Percentiles rank a stretch among this genome's conserved stretches.
phyloP scores from a whole-genome alignment of 2,113 vertebrate species.

The Oostethus manadensis region DNA sequence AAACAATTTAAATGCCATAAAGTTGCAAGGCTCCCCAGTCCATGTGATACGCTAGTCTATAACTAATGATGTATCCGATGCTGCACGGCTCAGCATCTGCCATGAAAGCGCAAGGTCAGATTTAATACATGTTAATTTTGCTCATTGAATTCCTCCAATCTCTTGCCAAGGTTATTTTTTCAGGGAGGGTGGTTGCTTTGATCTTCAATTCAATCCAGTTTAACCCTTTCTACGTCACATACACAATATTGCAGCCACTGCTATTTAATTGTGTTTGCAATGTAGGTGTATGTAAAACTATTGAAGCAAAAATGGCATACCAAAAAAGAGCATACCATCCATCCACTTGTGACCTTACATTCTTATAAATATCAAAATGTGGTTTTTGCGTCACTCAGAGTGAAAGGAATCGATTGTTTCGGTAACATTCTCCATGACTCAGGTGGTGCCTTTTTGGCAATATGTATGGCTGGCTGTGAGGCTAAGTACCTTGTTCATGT shows the following conservation, averaged over 20 bases:
- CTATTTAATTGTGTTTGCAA: background rate
- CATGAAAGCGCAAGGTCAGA: constrained; percentile 68
- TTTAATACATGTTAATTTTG: constrained; percentile 79
- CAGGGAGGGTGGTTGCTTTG: constrained; percentile 58
- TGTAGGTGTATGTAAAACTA: background rate
- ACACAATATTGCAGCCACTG: constrained; percentile 24
- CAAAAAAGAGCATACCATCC: background rate
- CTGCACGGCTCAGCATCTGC: constrained; percentile 66
- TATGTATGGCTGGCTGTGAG: constrained; percentile 62
- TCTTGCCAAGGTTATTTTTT: constrained; percentile 66
- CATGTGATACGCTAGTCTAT: constrained; percentile 18
- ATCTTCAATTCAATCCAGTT: constrained; percentile 72
- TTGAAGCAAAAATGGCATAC: background rate
- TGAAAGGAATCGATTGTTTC: constrained; percentile 70
- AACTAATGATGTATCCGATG: constrained; percentile 32
- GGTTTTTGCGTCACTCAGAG: constrained; percentile 28
- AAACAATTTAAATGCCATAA: background rate
- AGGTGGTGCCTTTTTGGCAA: constrained; percentile 62
- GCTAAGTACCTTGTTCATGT: constrained; percentile 66
- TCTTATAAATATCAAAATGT: constrained; percentile 50
- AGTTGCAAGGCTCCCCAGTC: constrained; percentile 5
- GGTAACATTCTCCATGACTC: constrained; percentile 52
- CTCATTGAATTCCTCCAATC: constrained; percentile 73
- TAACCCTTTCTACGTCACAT: constrained; percentile 62
- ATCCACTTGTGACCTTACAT: constrained; percentile 42